Percentiles rank a stretch among this genome's conserved stretches.
These are phyloP conservation scores for Fundulus diaphanus DNA, from an alignment of 2,797 vertebrate genomes.

Conservation along the genomic window DNA sequence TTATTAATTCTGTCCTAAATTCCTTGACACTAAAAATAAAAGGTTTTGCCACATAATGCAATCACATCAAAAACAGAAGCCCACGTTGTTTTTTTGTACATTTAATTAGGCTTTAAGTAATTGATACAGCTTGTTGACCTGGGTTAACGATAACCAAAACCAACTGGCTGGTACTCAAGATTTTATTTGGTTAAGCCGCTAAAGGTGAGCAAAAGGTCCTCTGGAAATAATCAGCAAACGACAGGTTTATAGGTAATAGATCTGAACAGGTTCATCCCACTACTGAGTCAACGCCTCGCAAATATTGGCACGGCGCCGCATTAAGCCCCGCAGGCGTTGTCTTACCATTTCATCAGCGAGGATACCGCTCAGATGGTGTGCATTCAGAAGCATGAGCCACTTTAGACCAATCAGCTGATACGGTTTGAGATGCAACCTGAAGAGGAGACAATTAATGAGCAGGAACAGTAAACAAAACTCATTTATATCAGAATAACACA, in stretches of 20 bases:
- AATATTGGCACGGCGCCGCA: neutral
- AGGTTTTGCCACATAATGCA: neutral
- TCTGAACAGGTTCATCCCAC: neutral
- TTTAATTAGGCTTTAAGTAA: neutral
- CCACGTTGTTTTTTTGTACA: neutral
- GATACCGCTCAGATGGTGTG: slow-evolving; percentile 93
- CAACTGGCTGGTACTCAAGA: neutral
- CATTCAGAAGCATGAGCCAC: slow-evolving; percentile 92
- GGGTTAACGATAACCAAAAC: neutral
- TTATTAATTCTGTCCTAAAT: neutral
- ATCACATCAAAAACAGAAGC: neutral
- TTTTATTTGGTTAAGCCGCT: neutral
- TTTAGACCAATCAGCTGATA: slow-evolving; percentile 97
- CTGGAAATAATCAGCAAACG: neutral
- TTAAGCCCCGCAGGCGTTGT: neutral
- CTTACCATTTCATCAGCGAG: slow-evolving; percentile 99
- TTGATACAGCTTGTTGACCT: neutral
- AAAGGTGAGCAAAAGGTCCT: neutral
- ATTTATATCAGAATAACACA: neutral
- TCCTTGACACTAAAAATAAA: neutral
- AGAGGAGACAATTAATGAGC: slow-evolving; percentile 23
- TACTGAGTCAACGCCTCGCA: neutral
- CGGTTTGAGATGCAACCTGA: slow-evolving; percentile 89
- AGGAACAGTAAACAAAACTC: neutral
- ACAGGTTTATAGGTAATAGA: neutral